phyloP scores from a whole-genome alignment of 2,888 invertebrate species.

The Xylota segnis region DNA sequence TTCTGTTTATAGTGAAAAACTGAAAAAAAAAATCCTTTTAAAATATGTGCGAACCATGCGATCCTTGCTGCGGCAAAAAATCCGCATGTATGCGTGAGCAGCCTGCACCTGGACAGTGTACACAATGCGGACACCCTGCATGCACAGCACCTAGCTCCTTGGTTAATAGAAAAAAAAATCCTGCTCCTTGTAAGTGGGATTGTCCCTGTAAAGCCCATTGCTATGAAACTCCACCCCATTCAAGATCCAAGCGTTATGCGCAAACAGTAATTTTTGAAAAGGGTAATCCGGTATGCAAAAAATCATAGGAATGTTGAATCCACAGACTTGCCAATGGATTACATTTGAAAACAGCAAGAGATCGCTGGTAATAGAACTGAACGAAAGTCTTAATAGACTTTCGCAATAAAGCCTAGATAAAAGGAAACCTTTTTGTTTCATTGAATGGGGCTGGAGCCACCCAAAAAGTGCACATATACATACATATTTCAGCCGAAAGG shows the following conservation, averaged over 20 bases:
- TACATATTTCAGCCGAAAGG: no score
- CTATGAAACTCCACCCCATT: not conserved
- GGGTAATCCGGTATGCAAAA: not conserved
- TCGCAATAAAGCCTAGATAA: not conserved
- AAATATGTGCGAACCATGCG: conserved; percentile 9
- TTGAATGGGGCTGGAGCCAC: no score
- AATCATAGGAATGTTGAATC: not conserved
- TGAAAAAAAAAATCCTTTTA: not conserved
- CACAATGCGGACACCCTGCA: not conserved
- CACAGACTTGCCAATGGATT: not conserved
- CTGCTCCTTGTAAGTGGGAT: conserved; percentile 1
- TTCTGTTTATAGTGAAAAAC: not conserved
- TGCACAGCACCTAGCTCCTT: not conserved
- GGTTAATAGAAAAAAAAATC: not conserved
- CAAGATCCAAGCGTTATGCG: not conserved
- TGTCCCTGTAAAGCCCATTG: conserved; percentile 30
- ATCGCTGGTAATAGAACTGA: no score
- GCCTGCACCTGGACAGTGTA: not conserved
- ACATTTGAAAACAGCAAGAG: not conserved
- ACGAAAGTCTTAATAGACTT: not conserved
- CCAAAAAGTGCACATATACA: no score
- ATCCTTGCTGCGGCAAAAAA: not conserved
- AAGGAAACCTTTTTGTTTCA: not conserved
- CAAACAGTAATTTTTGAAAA: conserved; percentile 12
- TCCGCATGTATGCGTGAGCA: not conserved